Evolutionary conservation across 64 coral and sea anemone species (phyloP).

Genomic region (Dendronephthya gigantea): DNA sequence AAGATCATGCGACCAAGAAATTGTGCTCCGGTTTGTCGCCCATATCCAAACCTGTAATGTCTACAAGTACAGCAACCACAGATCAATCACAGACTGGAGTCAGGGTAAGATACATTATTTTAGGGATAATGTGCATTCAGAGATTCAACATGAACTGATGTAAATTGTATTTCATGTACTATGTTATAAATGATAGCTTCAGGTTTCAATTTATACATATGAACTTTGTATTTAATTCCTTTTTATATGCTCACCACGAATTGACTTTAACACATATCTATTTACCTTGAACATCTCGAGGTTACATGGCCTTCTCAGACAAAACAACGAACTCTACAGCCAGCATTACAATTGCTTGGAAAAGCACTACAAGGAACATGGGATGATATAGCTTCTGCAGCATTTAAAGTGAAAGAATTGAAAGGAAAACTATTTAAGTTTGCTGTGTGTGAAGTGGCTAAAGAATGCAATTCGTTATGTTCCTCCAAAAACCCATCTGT

Average conservation of each 20-base stretch:
- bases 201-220: too few relatives aligned
- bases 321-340: background rate
- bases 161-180: too few relatives aligned
- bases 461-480: background rate
- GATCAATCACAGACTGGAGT: background rate
- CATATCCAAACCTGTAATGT: background rate
- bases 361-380: slow-evolving; percentile 14
- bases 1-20: background rate
- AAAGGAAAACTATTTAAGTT: background rate
- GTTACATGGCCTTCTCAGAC: slow-evolving; percentile 5
- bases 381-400: slow-evolving; percentile 8
- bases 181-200: background rate
- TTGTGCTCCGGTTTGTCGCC: background rate
- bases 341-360: background rate
- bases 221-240: too few relatives aligned
- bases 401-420: background rate
- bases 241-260: too few relatives aligned
- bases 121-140: background rate
- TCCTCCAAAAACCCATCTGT: background rate
- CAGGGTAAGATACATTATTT: background rate
- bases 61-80: background rate
- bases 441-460: background rate
- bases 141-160: background rate
- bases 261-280: background rate
- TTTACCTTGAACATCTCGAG: background rate